Evolutionary conservation across 2,888 invertebrate species (phyloP).

Genomic region (Gryllus longicercus): DNA sequence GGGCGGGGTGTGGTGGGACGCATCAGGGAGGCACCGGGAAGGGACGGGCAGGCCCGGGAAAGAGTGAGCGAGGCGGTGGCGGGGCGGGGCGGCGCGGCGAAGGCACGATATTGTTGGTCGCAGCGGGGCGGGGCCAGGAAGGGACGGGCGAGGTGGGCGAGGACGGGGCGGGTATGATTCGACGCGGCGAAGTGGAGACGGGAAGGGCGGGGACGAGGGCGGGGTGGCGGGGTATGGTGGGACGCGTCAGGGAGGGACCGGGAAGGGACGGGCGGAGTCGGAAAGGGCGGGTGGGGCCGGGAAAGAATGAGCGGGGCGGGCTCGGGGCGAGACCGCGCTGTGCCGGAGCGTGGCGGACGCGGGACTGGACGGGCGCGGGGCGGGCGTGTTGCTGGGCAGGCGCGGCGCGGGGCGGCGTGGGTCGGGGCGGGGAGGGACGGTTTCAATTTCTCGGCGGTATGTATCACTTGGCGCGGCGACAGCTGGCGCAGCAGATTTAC

Average conservation of each 20-base stretch:
- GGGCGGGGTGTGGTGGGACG: background rate
- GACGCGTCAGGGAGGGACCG: too few species aligned
- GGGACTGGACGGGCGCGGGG: background rate
- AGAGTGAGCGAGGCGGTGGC: background rate
- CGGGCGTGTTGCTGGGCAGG: background rate
- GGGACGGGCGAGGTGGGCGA: background rate
- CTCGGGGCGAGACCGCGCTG: background rate
- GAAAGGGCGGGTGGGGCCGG: too few species aligned
- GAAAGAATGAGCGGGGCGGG: background rate
- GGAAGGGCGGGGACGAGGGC: too few species aligned
- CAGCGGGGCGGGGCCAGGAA: background rate
- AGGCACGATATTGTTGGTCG: background rate
- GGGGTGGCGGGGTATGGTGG: too few species aligned
- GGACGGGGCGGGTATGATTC: too few species aligned
- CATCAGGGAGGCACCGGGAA: background rate
- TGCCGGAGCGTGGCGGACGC: background rate
- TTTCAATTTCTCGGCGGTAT: constrained; percentile 10
- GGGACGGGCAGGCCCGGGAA: background rate
- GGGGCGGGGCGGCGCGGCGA: background rate
- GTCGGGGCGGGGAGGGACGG: background rate
- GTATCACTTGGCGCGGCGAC: constrained; percentile 8
- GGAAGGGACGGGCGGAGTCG: too few species aligned
- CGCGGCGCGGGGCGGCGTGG: background rate
- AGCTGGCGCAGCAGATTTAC: constrained; percentile 4
- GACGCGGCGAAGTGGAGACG: too few species aligned